Conservation (phyloP, 2,113 vertebrate species). For the Mesoclemmys tuberculata region DNA sequence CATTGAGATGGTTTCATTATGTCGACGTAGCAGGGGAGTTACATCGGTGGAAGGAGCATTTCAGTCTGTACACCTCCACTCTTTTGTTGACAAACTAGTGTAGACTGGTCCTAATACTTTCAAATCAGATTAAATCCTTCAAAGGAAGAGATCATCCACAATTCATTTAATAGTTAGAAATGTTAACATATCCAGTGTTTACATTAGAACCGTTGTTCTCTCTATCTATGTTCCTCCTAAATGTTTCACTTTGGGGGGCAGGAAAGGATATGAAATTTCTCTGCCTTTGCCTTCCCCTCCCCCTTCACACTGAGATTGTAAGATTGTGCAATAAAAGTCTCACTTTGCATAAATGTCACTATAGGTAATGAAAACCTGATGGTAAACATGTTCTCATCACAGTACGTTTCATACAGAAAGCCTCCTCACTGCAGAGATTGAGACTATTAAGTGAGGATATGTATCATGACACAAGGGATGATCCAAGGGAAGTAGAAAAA, state of each 20-base stretch:
- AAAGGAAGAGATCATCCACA: constrained; percentile 67
- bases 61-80: too few species aligned
- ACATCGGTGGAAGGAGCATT: too few species aligned
- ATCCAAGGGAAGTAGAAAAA: neutral
- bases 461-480: neutral
- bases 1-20: too few species aligned
- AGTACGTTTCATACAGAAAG: neutral
- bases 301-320: neutral
- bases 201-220: constrained; percentile 5
- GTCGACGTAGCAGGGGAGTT: too few species aligned
- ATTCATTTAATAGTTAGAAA: constrained; percentile 61
- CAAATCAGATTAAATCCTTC: constrained; percentile 62
- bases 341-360: neutral
- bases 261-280: neutral
- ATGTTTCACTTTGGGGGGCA: neutral
- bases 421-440: neutral
- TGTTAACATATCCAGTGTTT: constrained; percentile 45
- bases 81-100: too few species aligned
- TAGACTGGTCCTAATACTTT: constrained; percentile 10
- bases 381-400: neutral
- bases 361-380: neutral
- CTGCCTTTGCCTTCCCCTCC: neutral
- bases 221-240: neutral
- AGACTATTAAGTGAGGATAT: neutral
- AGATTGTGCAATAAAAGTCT: neutral